phyloP scores from a whole-genome alignment of 2,113 vertebrate species.

The Labeo rohita region DNA sequence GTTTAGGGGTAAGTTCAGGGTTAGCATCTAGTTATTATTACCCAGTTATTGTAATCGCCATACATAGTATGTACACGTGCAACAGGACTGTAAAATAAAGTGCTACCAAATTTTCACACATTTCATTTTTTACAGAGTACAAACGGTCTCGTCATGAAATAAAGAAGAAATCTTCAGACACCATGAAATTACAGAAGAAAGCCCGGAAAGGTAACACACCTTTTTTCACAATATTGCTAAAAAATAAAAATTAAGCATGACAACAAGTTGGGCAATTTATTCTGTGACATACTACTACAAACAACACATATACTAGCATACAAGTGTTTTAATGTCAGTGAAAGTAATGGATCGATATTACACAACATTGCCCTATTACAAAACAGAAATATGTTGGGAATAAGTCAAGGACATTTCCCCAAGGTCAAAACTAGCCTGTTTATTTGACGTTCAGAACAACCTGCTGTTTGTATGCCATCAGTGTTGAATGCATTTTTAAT shows the following conservation, averaged over 20 bases:
- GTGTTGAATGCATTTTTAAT: conserved; percentile 5
- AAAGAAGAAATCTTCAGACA: conserved; percentile 98
- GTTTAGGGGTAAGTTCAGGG: not conserved
- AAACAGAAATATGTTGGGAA: conserved; percentile 24
- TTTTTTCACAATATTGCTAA: not conserved
- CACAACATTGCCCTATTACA: conserved; percentile 4
- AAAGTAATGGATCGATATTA: conserved; percentile 36
- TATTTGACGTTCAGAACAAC: not conserved
- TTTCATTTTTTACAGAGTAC: conserved; percentile 81
- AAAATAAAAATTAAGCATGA: not conserved
- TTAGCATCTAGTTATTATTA: not conserved
- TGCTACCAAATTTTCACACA: not conserved
- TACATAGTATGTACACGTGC: no score
- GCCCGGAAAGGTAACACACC: conserved; percentile 89
- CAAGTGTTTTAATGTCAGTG: conserved; percentile 12
- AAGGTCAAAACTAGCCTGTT: conserved; percentile 43
- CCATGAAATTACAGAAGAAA: conserved; percentile 96
- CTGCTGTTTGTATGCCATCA: not conserved
- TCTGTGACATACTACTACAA: not conserved
- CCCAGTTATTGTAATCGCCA: no score
- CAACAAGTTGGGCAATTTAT: not conserved
- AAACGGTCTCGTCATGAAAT: conserved; percentile 97
- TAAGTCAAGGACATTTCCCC: conserved; percentile 43
- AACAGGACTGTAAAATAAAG: not conserved
- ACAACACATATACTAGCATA: conserved; percentile 5